A percentile compares a stretch with the other conserved stretches of the same genome.
These are phyloP conservation scores for Azemiops feae DNA, from an alignment of 2,113 vertebrate species.

Conservation along the genomic window DNA sequence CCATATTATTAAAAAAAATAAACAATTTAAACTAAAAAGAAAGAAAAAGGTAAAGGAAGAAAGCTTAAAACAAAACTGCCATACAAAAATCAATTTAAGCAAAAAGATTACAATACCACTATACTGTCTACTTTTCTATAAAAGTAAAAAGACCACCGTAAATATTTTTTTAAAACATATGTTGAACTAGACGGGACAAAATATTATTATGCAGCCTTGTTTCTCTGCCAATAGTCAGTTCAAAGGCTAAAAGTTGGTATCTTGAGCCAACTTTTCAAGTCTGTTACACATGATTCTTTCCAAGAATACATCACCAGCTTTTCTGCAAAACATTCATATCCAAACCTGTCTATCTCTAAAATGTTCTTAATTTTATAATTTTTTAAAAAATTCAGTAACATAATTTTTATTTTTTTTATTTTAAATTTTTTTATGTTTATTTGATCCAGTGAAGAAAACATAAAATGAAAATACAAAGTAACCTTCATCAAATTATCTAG, in stretches of 20 bases:
- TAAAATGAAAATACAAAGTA: background rate
- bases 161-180: background rate
- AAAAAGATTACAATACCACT: background rate
- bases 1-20: background rate
- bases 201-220: background rate
- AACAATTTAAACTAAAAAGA: background rate
- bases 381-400: background rate
- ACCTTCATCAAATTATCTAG: background rate
- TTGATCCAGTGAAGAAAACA: background rate
- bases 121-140: background rate
- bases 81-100: background rate
- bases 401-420: background rate
- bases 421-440: background rate
- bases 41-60: background rate
- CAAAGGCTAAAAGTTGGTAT: background rate
- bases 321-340: background rate
- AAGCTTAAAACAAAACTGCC: background rate
- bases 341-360: background rate
- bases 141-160: background rate
- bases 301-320: background rate
- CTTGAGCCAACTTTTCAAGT: background rate
- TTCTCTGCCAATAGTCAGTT: background rate
- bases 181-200: background rate
- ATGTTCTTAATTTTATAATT: background rate
- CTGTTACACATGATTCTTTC: background rate